These are phyloP conservation scores for Nothobranchius furzeri DNA, from an alignment of 2,113 vertebrate genomes.

Conservation along the genomic window DNA sequence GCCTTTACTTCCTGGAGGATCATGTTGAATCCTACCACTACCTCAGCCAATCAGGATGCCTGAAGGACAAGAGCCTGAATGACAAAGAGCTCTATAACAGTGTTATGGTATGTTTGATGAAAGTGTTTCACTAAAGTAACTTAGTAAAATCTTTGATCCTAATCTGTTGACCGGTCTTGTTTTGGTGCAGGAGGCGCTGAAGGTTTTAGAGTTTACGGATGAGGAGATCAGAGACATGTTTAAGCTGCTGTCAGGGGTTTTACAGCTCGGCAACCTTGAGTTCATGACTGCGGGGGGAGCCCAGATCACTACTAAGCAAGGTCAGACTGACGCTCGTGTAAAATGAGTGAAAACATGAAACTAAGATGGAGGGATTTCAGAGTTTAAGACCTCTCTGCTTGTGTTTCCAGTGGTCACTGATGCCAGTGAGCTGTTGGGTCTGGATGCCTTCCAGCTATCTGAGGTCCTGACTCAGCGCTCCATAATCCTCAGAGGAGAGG, in stretches of 20 bases:
- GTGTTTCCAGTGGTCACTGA: conserved; percentile 81
- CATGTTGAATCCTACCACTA: conserved; percentile 84
- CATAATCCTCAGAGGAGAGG: conserved; percentile 91
- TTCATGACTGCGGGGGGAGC: conserved; percentile 94
- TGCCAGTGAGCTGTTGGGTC: conserved; percentile 88
- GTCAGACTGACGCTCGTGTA: conserved; percentile 56
- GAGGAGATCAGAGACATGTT: conserved; percentile 92
- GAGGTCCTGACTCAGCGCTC: conserved; percentile 93
- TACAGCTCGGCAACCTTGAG: conserved; percentile 90
- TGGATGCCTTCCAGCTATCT: conserved; percentile 89
- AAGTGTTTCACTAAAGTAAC: background rate
- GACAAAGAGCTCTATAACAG: conserved; percentile 86
- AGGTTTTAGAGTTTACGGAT: conserved; percentile 86
- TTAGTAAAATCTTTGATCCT: background rate
- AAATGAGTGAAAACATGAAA: background rate
- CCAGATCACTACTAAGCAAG: conserved; percentile 89
- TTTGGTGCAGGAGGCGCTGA: conserved; percentile 84
- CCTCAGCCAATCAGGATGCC: conserved; percentile 88
- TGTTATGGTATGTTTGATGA: conserved; percentile 83
- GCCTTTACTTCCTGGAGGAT: conserved; percentile 85
- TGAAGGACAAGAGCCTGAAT: conserved; percentile 85
- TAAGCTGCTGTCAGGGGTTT: conserved; percentile 88
- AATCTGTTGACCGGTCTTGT: background rate
- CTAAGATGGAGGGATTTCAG: background rate
- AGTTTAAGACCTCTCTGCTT: conserved; percentile 1